Base-by-base conservation (phyloP, 2,888 invertebrate species). In the Hydriomena furcata region DNA sequence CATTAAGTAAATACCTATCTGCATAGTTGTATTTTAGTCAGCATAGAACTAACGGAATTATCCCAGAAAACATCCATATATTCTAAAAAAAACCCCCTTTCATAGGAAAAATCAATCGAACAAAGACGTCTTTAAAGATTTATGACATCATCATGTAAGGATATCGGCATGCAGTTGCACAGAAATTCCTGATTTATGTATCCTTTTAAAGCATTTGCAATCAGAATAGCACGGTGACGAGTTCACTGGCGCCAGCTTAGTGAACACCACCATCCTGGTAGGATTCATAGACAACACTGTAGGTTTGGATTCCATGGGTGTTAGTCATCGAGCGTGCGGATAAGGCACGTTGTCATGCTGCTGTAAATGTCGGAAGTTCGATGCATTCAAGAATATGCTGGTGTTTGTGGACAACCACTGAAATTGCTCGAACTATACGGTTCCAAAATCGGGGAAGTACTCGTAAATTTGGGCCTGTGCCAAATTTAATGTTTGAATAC, bases 321-420 rank as follows among this genome's bases (percentile, higher is more conserved):
- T 77, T 75, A 77, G 70, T 77, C 77, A 75, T 65, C 54, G 61
- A 54, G 59, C 64, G 66, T 66, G 65, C 66, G 67, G 67, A 71
- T 71, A 71, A 67, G 64, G 72, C 71, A 71, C 74, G 71, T 67
- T 66, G 62, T 65, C 60, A 58, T 54, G 52, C 50, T 57, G 55
- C 57, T 60, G 60, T 54, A 41, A 58, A 45, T 42, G 55, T 46
- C 27, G n/a, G 35, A 41, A 45, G 10, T 13, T 21, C 10, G 30
- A 32, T 37, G 10, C 37, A 21, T 32, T 12, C 11, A 10, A 23
- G 21, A 7, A 10, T 36, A 31, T 30, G 8, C n/a, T 36, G 23
- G 36, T 30, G 20, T 37, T 25, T 37, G 31, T 30, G 7, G 11
- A 17, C 11, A n/a, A 25, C 5, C 28, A 28, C 11, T 27, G 8